Conservation (phyloP, 2,797 vertebrate genomes). For the Gephyroberyx darwinii region DNA sequence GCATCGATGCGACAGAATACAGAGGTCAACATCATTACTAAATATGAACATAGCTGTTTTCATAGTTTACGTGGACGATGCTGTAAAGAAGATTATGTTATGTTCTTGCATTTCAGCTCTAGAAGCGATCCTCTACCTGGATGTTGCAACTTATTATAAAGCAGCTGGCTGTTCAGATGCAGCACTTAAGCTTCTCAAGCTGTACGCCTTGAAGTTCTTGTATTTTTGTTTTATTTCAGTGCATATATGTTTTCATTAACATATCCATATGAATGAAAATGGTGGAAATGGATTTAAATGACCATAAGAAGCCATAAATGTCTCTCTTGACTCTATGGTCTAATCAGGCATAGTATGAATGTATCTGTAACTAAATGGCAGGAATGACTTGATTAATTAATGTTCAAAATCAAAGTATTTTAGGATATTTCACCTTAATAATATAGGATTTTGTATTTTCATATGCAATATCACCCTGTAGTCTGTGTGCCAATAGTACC, state of each 20-base stretch:
- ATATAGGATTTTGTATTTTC: constrained; percentile 1
- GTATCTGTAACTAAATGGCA: constrained; percentile 10
- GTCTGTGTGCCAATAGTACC: constrained; percentile 30
- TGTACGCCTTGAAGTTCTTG: constrained; percentile 5
- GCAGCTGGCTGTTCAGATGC: constrained; percentile 50
- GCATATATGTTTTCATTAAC: constrained; percentile 10
- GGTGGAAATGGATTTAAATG: constrained; percentile 13
- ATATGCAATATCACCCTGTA: not conserved
- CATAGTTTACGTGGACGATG: not conserved
- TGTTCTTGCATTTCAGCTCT: constrained; percentile 67
- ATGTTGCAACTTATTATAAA: constrained; percentile 45
- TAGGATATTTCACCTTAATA: not conserved
- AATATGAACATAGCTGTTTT: not conserved
- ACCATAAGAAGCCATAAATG: constrained; percentile 23
- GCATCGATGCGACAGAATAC: constrained; percentile 79
- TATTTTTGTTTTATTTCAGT: not conserved
- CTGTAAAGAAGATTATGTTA: constrained; percentile 51
- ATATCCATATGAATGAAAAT: constrained; percentile 4
- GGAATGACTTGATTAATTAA: constrained; percentile 18
- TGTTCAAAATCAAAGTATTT: constrained; percentile 8
- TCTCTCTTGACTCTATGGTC: not conserved
- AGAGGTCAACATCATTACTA: constrained; percentile 10
- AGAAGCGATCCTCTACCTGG: constrained; percentile 53
- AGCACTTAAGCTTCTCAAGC: constrained; percentile 34
- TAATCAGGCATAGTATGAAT: not conserved